phyloP scores from a whole-genome alignment of 2,797 vertebrate genomes.

The Aulostomus chinensis region DNA sequence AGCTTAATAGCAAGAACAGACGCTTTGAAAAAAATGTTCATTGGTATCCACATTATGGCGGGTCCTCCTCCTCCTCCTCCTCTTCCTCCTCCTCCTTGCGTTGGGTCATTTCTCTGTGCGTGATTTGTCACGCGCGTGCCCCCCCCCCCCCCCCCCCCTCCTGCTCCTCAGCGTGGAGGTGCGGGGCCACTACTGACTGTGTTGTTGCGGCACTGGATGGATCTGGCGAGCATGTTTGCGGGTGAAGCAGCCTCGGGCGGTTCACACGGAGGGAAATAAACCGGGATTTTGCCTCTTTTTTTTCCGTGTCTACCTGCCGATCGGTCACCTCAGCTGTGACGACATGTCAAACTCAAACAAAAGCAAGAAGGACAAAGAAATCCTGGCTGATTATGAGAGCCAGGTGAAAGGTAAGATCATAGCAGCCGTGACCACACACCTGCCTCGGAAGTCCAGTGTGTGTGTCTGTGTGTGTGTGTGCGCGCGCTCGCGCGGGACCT shows the following conservation, averaged over 20 bases:
- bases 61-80: neutral
- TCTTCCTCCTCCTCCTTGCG: neutral
- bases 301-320: conserved; percentile 31
- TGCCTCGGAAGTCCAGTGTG: too few relatives aligned
- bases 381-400: conserved; percentile 93
- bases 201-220: conserved; percentile 71
- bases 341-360: conserved; percentile 90
- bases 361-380: conserved; percentile 97
- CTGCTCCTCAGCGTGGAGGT: conserved; percentile 61
- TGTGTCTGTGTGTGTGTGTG: too few relatives aligned
- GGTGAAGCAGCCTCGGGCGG: conserved; percentile 70
- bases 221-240: conserved; percentile 59
- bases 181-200: conserved; percentile 59
- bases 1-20: neutral
- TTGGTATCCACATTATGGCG: neutral
- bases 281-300: neutral
- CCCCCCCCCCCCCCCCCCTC: conserved; percentile 22
- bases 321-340: conserved; percentile 33
- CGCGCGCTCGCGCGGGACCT: conserved; percentile 46
- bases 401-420: conserved; percentile 95
- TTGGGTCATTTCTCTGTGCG: too few relatives aligned
- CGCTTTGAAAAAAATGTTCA: neutral
- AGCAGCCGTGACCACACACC: too few relatives aligned
- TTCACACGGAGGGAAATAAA: conserved; percentile 35
- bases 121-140: neutral